Percentiles rank a stretch among this genome's conserved stretches.
These are phyloP conservation scores for Drosophila monieri DNA, from an alignment of 2,888 invertebrate genomes.

Conservation along the genomic window DNA sequence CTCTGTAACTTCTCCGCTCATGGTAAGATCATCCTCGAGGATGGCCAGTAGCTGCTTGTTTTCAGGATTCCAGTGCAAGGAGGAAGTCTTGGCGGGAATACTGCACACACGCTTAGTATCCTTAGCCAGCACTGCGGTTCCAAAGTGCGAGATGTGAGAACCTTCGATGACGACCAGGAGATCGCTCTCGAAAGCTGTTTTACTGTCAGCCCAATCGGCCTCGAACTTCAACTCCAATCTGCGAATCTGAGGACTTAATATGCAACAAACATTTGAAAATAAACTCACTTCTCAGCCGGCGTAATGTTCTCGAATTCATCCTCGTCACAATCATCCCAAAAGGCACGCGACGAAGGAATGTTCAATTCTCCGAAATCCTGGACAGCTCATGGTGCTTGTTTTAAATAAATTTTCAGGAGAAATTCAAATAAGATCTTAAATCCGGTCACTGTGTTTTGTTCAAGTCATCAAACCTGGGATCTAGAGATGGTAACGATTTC, in stretches of 20 bases:
- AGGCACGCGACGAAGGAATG: constrained; percentile 83
- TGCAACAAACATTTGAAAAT: constrained; percentile 5
- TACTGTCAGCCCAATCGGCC: constrained; percentile 23
- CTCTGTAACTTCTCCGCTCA: constrained; percentile 78
- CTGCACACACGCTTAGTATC: constrained; percentile 65
- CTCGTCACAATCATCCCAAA: constrained; percentile 84
- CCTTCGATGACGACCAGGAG: constrained; percentile 81
- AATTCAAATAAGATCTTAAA: constrained; percentile 4
- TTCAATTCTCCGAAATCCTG: constrained; percentile 83
- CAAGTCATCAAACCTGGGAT: constrained; percentile 33
- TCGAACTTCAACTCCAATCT: constrained; percentile 67
- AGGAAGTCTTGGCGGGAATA: constrained; percentile 68
- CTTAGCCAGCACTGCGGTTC: constrained; percentile 61
- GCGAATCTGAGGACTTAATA: background rate
- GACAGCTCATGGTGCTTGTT: constrained; percentile 71
- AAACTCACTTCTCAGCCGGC: constrained; percentile 62
- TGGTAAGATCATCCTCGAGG: constrained; percentile 79
- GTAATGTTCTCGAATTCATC: constrained; percentile 65
- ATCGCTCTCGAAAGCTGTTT: constrained; percentile 56
- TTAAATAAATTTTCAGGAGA: background rate
- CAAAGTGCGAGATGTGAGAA: constrained; percentile 72
- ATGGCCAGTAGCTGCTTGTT: constrained; percentile 67
- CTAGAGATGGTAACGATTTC: background rate
- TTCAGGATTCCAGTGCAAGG: constrained; percentile 54
- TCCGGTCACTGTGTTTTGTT: constrained; percentile 37